A percentile compares a stretch with the other conserved stretches of the same genome.
Evolutionary conservation across 2,888 invertebrate species (phyloP).

Genomic region (Rutpela maculata): DNA sequence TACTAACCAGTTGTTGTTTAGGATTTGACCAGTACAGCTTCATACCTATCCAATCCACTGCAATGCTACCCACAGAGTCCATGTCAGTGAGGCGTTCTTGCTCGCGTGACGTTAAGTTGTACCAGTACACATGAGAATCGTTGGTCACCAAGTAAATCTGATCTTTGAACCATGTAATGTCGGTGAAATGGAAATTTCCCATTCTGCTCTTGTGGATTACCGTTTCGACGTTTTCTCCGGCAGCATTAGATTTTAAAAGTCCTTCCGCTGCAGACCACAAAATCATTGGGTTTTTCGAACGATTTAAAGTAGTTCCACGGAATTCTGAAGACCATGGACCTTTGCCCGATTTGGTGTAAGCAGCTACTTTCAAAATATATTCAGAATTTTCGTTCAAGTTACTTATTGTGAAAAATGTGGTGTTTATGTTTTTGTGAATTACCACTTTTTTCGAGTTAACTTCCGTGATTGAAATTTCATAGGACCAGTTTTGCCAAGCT

Average conservation of each 20-base stretch:
- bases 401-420: conserved; percentile 80
- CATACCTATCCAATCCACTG: conserved; percentile 93
- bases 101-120: conserved; percentile 80
- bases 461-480: conserved; percentile 83
- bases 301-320: conserved; percentile 79
- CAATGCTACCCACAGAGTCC: conserved; percentile 85
- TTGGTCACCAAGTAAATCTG: conserved; percentile 81
- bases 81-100: conserved; percentile 79
- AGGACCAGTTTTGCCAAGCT: conserved; percentile 86
- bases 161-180: conserved; percentile 87
- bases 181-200: conserved; percentile 76
- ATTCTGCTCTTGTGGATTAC: conserved; percentile 80
- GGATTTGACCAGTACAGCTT: conserved; percentile 94
- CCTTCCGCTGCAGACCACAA: conserved; percentile 87
- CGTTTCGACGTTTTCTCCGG: conserved; percentile 84
- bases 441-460: conserved; percentile 72
- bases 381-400: conserved; percentile 84
- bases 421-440: conserved; percentile 75
- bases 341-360: conserved; percentile 84
- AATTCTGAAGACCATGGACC: conserved; percentile 84
- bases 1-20: conserved; percentile 86
- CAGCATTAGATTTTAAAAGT: conserved; percentile 86
- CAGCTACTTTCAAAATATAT: conserved; percentile 87
- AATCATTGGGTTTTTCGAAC: conserved; percentile 79
- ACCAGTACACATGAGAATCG: conserved; percentile 82